Evolutionary conservation across 1,140 invertebrate genomes (phyloP).

Genomic region (Drosophila elegans): DNA sequence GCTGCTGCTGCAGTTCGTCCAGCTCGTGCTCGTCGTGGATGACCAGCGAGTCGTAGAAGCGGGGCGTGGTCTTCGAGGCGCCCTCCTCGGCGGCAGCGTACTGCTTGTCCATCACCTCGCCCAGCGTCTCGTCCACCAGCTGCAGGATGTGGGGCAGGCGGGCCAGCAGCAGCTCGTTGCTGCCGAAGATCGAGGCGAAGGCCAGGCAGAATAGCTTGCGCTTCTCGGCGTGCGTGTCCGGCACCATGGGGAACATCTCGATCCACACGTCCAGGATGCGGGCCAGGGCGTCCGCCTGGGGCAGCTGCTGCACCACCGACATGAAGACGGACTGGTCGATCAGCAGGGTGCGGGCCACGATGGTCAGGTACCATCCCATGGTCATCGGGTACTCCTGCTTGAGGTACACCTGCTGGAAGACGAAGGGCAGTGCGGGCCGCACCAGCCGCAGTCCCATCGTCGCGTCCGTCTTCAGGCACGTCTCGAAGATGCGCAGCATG

Average conservation of each 20-base stretch:
- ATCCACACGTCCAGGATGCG: constrained; percentile 91
- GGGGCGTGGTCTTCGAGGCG: constrained; percentile 48
- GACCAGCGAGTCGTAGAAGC: constrained; percentile 78
- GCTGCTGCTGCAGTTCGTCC: constrained; percentile 62
- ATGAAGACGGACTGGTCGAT: constrained; percentile 90
- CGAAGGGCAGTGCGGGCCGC: constrained; percentile 88
- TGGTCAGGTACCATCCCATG: constrained; percentile 91
- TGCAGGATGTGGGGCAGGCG: constrained; percentile 91
- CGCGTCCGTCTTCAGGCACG: constrained; percentile 88
- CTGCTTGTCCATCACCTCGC: constrained; percentile 92
- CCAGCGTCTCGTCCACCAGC: constrained; percentile 92
- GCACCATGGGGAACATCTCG: constrained; percentile 91
- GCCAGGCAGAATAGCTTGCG: constrained; percentile 93
- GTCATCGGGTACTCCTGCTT: constrained; percentile 90
- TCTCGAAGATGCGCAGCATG: constrained; percentile 90
- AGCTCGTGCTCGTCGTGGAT: constrained; percentile 78
- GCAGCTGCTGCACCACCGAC: constrained; percentile 87
- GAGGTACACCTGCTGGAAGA: constrained; percentile 88
- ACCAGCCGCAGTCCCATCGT: constrained; percentile 88
- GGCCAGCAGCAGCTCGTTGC: constrained; percentile 89
- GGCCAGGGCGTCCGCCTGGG: constrained; percentile 87
- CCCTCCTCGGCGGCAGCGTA: constrained; percentile 48
- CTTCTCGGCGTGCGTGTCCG: constrained; percentile 91
- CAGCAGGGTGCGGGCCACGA: constrained; percentile 91
- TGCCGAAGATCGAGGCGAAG: constrained; percentile 91